Evolutionary conservation across 2,888 invertebrate species (phyloP), one percentile per base, ranked within the genome.

Genomic region (Galerucella pusilla): DNA sequence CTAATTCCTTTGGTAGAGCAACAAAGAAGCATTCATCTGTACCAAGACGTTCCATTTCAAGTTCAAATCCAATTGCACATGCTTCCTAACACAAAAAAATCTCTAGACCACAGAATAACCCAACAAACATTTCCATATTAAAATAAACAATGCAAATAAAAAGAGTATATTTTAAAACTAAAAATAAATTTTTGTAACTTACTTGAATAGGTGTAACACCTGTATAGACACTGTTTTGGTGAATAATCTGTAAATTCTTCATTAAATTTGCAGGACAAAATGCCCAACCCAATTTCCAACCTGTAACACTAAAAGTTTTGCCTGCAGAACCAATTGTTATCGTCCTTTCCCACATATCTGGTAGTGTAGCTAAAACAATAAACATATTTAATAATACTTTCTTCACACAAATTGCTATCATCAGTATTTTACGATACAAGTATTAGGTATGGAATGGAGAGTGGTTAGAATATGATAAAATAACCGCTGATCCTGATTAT

Each of bases 301-400:
- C 99, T 0, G 99, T 99, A 14, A 97, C 96, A 71, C 97, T 97
- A 89, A 99, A 98, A 1, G 97, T 97, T 90, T 99, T 99, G 0
- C 99, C 99, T 0, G 98, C 99, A 28, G 98, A 98, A 0, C 99
- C 98, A 78, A 99, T 93, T 0, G 99, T 98, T 52, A 99, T 93
- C 0, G 99, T 99, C 35, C 98, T 91, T 79, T 99, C 97, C 95
- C 97, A 99, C 99, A 99, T 99, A 16, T 90, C 97, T 0, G 98
- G 98, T 9, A 99, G 87, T 0, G 96, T 94, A 0, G 96, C 97
- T 94, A 85, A 68, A 81, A 81, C 35, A 61, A 12, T 14, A 42
- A 65, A 7, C n/a, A 28, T 42, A 68, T 65, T 63, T 25, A 64
- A 16, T n/a, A 52, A 49, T 49, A 42, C 7, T 42, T 35, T 35